A percentile compares a stretch with the other conserved stretches of the same genome.
These are phyloP conservation scores for Drosophila siamana DNA, from an alignment of 2,888 invertebrate species.

Conservation along the genomic window DNA sequence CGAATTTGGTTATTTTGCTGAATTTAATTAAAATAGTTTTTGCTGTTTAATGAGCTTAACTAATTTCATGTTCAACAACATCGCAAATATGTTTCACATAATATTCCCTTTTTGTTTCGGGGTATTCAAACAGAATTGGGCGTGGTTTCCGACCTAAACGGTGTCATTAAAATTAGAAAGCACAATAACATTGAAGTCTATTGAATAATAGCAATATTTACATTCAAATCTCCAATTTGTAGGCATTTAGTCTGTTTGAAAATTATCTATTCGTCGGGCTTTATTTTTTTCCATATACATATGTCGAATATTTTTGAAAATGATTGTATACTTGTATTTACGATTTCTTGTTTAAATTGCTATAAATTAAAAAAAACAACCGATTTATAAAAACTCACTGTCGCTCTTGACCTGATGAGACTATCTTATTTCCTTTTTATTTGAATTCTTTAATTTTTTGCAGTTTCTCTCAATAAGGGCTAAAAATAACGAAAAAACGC, in stretches of 20 bases:
- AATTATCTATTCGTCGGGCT: too few species aligned
- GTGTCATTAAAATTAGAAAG: too few species aligned
- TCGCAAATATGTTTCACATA: constrained; percentile 38
- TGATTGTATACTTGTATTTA: too few species aligned
- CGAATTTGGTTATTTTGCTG: constrained; percentile 8
- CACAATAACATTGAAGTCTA: too few species aligned
- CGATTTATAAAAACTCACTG: neutral
- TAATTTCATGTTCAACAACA: constrained; percentile 52
- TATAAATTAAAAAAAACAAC: too few species aligned
- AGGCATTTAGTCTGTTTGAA: too few species aligned
- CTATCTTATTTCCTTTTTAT: neutral
- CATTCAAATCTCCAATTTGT: too few species aligned
- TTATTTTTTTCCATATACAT: too few species aligned
- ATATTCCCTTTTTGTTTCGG: neutral
- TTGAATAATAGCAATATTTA: too few species aligned
- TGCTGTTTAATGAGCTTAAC: constrained; percentile 60
- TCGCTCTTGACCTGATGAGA: neutral
- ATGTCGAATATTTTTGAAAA: too few species aligned
- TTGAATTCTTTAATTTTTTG: neutral
- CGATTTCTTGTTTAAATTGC: too few species aligned
- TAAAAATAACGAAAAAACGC: constrained; percentile 56
- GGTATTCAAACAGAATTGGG: neutral
- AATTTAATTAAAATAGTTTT: constrained; percentile 62
- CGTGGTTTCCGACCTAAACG: neutral
- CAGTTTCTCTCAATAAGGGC: neutral